These are phyloP conservation scores for Drosophila sproati DNA, from an alignment of 1,140 invertebrate species.

Conservation along the genomic window DNA sequence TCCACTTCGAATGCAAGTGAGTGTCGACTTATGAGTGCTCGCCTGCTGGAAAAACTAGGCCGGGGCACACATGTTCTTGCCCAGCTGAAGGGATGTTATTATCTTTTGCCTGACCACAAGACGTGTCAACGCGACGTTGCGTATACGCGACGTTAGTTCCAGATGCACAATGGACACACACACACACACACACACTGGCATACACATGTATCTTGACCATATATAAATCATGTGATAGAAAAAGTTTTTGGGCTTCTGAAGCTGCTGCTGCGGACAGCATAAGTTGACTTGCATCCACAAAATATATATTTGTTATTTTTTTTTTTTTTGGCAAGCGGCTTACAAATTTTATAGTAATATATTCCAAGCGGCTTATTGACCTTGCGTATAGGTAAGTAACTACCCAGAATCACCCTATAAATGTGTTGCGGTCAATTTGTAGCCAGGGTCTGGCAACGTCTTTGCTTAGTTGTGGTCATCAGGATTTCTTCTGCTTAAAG, in stretches of 20 bases:
- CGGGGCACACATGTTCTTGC: conserved; percentile 22
- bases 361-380: conserved; percentile 68
- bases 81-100: conserved; percentile 50
- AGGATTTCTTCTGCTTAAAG: conserved; percentile 5
- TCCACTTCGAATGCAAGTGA: conserved; percentile 48
- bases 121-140: conserved; percentile 68
- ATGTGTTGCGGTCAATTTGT: conserved; percentile 26
- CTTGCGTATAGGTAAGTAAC: conserved; percentile 26
- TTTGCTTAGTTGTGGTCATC: conserved; percentile 64
- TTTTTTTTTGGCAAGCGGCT: conserved; percentile 54
- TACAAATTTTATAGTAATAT: conserved; percentile 61
- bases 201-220: conserved; percentile 12
- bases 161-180: conserved; percentile 29
- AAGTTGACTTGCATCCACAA: conserved; percentile 43
- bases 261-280: conserved; percentile 44
- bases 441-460: conserved; percentile 23
- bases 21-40: conserved; percentile 26
- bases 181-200: conserved; percentile 5
- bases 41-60: conserved; percentile 34
- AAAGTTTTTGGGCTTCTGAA: conserved; percentile 28
- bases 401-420: not conserved
- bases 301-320: conserved; percentile 24
- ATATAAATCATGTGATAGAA: conserved; percentile 68
- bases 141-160: conserved; percentile 35
- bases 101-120: conserved; percentile 73